These are phyloP conservation scores for Diarsia rubi DNA, from an alignment of 2,888 invertebrate species.

Conservation along the genomic window DNA sequence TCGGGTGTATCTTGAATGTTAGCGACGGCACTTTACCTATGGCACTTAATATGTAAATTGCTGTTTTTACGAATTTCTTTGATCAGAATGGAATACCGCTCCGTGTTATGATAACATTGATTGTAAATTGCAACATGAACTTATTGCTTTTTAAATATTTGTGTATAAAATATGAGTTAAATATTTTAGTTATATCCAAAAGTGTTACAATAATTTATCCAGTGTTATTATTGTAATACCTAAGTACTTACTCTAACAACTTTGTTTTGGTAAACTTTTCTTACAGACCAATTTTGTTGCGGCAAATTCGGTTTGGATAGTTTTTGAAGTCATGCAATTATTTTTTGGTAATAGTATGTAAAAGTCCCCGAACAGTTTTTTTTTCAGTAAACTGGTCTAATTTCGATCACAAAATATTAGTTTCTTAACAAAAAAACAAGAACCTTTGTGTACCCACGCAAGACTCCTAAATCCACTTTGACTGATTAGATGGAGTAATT, in stretches of 20 bases:
- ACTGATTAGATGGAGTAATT: neutral
- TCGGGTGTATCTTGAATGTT: neutral
- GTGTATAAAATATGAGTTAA: neutral
- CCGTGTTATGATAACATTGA: no score
- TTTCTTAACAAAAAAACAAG: neutral
- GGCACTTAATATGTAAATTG: neutral
- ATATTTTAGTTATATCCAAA: neutral
- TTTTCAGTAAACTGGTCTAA: neutral
- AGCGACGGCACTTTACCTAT: neutral
- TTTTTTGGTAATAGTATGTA: no score
- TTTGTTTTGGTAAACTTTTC: no score
- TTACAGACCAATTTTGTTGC: neutral
- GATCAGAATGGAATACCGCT: neutral
- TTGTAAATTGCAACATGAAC: neutral
- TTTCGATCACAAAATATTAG: neutral
- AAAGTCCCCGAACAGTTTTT: no score
- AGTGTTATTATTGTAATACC: neutral
- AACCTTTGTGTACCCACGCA: neutral
- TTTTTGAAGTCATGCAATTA: neutral
- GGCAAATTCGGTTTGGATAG: neutral
- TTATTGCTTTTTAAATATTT: neutral
- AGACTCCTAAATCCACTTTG: no score
- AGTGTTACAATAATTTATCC: neutral
- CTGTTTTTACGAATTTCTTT: neutral
- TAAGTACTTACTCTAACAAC: neutral